phyloP scores from a whole-genome alignment of 2,113 vertebrate genomes.

The Alligator mississippiensis region DNA sequence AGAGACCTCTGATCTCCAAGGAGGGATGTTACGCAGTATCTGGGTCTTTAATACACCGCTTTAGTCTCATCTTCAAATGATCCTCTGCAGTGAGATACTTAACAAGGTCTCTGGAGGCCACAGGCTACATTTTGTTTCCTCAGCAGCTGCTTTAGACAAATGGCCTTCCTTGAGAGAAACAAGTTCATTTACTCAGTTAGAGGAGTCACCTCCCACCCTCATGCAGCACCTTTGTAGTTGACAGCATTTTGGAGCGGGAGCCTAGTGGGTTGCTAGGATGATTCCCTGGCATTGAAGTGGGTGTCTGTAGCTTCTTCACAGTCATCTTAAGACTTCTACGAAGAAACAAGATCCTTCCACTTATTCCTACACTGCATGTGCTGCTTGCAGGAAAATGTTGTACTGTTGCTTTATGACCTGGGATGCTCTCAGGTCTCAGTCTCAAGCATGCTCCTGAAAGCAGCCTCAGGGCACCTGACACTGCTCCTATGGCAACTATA shows the following conservation, averaged over 20 bases:
- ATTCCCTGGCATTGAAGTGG: not conserved
- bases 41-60: not conserved
- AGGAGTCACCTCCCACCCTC: rapidly evolving
- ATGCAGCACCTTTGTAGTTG: not conserved
- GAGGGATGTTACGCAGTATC: not conserved
- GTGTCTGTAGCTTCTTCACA: no score
- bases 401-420: no score
- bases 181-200: not conserved
- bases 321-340: no score
- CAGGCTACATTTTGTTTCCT: not conserved
- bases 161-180: not conserved
- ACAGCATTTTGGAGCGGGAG: not conserved
- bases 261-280: not conserved
- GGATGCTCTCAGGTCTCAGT: no score
- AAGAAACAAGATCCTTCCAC: no score
- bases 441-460: no score
- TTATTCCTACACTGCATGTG: no score
- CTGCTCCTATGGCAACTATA: no score
- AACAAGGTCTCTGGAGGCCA: not conserved
- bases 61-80: not conserved
- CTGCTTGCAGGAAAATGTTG: no score
- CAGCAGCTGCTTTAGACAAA: not conserved
- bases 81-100: not conserved
- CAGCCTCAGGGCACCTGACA: no score
- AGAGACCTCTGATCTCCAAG: not conserved